Percentiles rank a stretch among this genome's conserved stretches.
phyloP scores from a whole-genome alignment of 2,888 invertebrate genomes.

The Drosophila meridionalis region DNA sequence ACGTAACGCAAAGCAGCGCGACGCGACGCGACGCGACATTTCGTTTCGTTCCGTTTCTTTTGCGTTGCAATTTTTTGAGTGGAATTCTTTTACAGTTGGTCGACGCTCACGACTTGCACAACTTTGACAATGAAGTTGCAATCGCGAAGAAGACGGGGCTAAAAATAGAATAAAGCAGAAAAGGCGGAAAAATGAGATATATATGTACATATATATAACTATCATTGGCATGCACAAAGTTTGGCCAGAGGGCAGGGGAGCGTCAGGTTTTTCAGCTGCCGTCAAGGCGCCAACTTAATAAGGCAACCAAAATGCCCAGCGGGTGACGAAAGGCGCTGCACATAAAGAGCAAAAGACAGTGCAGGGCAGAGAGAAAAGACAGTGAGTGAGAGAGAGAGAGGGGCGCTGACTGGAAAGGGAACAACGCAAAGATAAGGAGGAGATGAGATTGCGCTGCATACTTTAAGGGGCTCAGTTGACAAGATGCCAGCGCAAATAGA shows the following conservation, averaged over 20 bases:
- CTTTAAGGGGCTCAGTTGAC: conserved; percentile 28
- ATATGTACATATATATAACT: conserved; percentile 21
- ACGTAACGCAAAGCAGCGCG: neutral
- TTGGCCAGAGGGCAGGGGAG: conserved; percentile 29
- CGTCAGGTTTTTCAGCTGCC: conserved; percentile 52
- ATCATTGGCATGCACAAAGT: conserved; percentile 72
- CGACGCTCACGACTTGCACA: conserved; percentile 38
- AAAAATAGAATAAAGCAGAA: conserved; percentile 16
- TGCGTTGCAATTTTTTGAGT: conserved; percentile 33
- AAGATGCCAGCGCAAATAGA: neutral
- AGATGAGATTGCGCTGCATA: conserved; percentile 15
- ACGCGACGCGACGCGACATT: neutral
- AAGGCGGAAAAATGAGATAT: conserved; percentile 14
- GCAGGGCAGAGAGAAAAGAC: neutral
- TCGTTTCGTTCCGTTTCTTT: conserved; percentile 13
- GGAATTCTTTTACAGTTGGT: conserved; percentile 37
- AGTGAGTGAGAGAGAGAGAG: neutral
- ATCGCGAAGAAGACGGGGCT: conserved; percentile 48
- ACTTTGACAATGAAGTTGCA: conserved; percentile 77
- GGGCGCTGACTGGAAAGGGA: neutral
- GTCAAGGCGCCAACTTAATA: conserved; percentile 77
- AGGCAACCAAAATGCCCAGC: conserved; percentile 71
- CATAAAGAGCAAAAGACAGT: conserved; percentile 1
- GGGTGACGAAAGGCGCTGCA: conserved; percentile 49
- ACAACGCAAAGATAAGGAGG: conserved; percentile 1